These are phyloP conservation scores for Chymomyza caudatula DNA, from an alignment of 2,888 invertebrate species.

Conservation along the genomic window DNA sequence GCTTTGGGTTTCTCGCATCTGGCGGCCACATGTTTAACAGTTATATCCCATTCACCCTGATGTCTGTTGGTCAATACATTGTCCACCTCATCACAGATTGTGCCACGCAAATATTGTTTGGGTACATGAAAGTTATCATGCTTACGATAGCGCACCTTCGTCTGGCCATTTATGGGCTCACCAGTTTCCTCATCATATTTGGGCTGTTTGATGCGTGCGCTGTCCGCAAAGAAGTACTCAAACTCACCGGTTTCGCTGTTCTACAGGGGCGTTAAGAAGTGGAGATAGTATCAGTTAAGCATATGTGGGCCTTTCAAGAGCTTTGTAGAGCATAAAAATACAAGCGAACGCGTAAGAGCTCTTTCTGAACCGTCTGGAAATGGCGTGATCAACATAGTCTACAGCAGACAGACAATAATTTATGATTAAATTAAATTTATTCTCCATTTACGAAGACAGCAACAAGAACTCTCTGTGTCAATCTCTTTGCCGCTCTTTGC, in stretches of 20 bases:
- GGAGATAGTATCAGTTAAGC: neutral
- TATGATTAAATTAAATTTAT: neutral
- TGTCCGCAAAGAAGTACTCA: constrained; percentile 61
- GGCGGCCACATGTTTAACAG: constrained; percentile 33
- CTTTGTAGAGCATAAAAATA: neutral
- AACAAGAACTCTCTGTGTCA: no score
- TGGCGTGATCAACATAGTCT: neutral
- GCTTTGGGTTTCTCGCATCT: neutral
- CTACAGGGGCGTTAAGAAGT: constrained; percentile 43
- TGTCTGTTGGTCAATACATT: constrained; percentile 54
- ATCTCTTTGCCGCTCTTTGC: neutral
- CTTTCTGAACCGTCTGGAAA: neutral
- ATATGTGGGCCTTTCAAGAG: neutral
- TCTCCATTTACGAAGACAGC: no score
- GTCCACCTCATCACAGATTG: constrained; percentile 67
- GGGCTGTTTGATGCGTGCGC: constrained; percentile 51
- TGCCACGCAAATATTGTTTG: constrained; percentile 66
- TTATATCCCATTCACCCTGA: constrained; percentile 35
- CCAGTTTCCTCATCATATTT: constrained; percentile 77
- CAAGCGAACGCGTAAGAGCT: constrained; percentile 11
- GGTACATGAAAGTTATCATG: constrained; percentile 76
- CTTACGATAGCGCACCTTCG: constrained; percentile 73
- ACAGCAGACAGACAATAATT: neutral
- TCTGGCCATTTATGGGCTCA: constrained; percentile 71
- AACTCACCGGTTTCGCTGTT: constrained; percentile 77